Evolutionary conservation across 2,888 invertebrate genomes (phyloP), one percentile per base, ranked within the genome.

Genomic region (Xylota segnis): DNA sequence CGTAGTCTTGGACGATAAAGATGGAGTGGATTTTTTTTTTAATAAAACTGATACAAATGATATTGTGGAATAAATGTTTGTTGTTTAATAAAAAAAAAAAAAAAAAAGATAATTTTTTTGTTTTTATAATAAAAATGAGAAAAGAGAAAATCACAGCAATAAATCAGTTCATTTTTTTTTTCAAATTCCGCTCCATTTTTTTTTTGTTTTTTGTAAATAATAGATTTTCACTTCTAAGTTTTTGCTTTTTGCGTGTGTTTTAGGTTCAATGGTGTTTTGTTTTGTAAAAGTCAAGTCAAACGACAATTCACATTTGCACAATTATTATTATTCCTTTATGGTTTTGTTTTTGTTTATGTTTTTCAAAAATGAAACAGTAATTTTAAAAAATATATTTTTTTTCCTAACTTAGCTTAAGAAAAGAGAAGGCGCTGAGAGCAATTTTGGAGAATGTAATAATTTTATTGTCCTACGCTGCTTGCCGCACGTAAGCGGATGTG

Each of bases 91-190:
- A 87, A 87, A 77, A 74, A 68, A 27, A 52, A 54, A 87, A 77
- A 72, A 63, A 50, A 10, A 40, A 23, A 68, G 47, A 59, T 63
- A 63, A 65, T 56, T 70, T 78, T 70, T 83, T 68, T 58, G 40
- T 76, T 16, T 87, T 83, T 87, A 54, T 83, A 71, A 72, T 79
- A 76, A 81, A 87, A 83, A 87, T 79, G 77, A 86, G 83, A 86
- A 86, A 84, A 88, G 87, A 84, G 90, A 91, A 91, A 92, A 92
- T 92, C 92, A 92, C 92, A 92, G 92, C 90, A 89, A 88, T 89
- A 90, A 90, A 90, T 92, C 92, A 92, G 92, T 92, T 91, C 92
- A 90, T 90, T 91, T 87, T 65, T 83, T 83, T 84, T 88, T 87
- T 88, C 88, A 87, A 88, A 88, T 89, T 89, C 87, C 88, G 87